Percentiles rank a stretch among this genome's conserved stretches.
phyloP scores from a whole-genome alignment of 1,140 invertebrate genomes.

The Meloidogyne hapla region DNA sequence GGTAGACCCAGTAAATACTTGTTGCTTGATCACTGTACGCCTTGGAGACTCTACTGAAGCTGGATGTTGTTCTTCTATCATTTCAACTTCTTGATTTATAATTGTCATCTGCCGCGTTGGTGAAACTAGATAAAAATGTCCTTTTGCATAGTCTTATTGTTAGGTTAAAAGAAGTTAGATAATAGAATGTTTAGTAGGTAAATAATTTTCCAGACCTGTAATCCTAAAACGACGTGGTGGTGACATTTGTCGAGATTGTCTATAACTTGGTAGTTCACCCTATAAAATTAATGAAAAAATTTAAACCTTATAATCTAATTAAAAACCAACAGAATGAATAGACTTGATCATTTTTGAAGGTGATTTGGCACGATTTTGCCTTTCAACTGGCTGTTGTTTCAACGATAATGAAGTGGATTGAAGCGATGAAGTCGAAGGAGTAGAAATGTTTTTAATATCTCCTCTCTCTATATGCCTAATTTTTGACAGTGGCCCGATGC shows the following conservation, averaged over 20 bases:
- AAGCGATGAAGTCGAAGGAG: not conserved
- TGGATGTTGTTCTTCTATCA: conserved; percentile 8
- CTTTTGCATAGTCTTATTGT: too few relatives aligned
- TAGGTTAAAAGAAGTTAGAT: too few relatives aligned
- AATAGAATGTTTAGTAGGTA: too few relatives aligned
- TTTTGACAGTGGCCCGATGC: not conserved
- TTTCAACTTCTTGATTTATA: conserved; percentile 5
- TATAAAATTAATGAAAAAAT: not conserved
- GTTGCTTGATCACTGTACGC: conserved; percentile 50
- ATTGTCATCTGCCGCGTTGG: conserved; percentile 38
- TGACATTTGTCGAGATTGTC: conserved; percentile 8
- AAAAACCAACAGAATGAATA: conserved; percentile 19
- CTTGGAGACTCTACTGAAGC: not conserved
- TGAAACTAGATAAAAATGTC: too few relatives aligned
- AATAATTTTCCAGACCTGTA: too few relatives aligned
- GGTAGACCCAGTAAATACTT: conserved; percentile 47
- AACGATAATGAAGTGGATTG: not conserved
- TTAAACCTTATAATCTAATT: not conserved
- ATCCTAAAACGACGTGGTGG: conserved; percentile 47
- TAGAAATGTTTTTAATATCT: not conserved
- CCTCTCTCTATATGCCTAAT: not conserved
- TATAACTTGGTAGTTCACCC: not conserved
- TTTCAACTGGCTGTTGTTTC: not conserved
- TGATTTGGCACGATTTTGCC: not conserved
- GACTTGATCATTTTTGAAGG: conserved; percentile 41